Evolutionary conservation across 2,113 vertebrate species (phyloP).

Genomic region (Grallaria varia): DNA sequence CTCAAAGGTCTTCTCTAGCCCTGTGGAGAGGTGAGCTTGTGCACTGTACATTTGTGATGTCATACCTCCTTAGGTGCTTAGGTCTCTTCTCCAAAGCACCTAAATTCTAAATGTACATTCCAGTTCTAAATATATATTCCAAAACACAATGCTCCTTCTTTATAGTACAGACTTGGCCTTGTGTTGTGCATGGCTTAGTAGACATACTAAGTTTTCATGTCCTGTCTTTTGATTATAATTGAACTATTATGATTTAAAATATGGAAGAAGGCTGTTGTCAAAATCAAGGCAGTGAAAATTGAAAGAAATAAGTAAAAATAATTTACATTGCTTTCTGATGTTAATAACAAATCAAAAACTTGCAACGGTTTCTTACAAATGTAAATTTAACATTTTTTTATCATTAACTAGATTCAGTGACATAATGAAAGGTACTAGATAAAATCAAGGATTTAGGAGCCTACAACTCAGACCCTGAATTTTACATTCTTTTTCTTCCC

Average conservation of each 20-base stretch:
- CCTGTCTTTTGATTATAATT: background rate
- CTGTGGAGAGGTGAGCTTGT: background rate
- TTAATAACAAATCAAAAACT: background rate
- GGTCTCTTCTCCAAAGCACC: background rate
- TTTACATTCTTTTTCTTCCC: background rate
- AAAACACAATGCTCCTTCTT: background rate
- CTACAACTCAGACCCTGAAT: background rate
- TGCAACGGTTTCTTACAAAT: background rate
- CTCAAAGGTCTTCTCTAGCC: background rate
- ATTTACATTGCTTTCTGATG: background rate
- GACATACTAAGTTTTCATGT: background rate
- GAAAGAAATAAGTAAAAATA: background rate
- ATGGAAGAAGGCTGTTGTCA: background rate
- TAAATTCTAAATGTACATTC: background rate
- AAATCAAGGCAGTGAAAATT: background rate
- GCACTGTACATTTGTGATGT: background rate
- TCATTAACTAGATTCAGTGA: background rate
- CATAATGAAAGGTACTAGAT: background rate
- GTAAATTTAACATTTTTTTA: background rate
- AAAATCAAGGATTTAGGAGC: background rate
- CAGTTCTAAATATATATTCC: too few relatives aligned
- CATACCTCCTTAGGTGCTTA: background rate
- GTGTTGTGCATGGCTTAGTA: background rate
- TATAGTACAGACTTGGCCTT: background rate
- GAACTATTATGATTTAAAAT: background rate